Evolutionary conservation across 2,888 invertebrate genomes (phyloP), one percentile per base, ranked within the genome.

Genomic region (Palloptera scutellata): DNA sequence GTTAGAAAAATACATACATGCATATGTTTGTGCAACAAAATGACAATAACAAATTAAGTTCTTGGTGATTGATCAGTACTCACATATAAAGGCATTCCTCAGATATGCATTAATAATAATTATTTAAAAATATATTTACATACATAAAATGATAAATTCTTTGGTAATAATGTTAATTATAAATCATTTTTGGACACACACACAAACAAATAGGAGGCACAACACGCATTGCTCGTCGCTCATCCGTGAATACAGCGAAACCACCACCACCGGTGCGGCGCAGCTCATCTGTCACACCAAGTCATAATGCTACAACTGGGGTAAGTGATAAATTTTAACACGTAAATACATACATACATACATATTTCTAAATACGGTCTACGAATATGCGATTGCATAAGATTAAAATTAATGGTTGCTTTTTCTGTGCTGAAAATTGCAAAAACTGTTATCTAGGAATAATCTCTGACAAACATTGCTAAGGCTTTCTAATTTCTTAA

Each of bases 211-310:
- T 54, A 78, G 79, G 78, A 70, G 78, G 80, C 74, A 78, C 79
- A 52, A 82, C 85, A 61, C 80, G 85, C 73, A 84, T 85, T 64
- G 81, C 86, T 60, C 79, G 86, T 66, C 81, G 86, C 52, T 84
- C 86, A 51, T 85, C 85, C 66, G 79, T 85, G 42, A 85, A 85
- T 73, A 83, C 83, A 73, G 82, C 83, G 19, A 90, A 93, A 83
- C 95, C 94, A 48, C 92, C 94, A 70, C 94, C 95, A 45, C 94
- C 95, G 0, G 91, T 94, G 55, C 87, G 95, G 61, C 87, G 95
- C 52, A 94, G 94, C 0, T 93, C 95, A 0, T 90, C 88, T 66
- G 85, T 85, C 66, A 85, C 85, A 67, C 85, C 85, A 69, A 83
- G 82, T 79, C 83, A 78, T 72, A 83, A 80, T 73, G 69, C 77